Evolutionary conservation across 2,888 invertebrate species (phyloP), one percentile per base, ranked within the genome.

Genomic region (Mechanitis mazaeus): DNA sequence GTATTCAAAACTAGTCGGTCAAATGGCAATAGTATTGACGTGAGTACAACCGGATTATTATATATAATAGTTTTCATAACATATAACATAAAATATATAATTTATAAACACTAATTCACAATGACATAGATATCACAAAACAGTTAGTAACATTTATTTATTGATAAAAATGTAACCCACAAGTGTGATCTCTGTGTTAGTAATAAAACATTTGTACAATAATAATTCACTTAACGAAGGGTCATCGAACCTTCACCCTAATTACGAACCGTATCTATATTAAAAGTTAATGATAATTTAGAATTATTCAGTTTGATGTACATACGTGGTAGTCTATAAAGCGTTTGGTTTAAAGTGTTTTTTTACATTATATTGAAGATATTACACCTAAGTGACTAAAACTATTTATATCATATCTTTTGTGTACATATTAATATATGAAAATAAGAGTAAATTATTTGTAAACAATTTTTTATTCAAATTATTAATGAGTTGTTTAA

Each of bases 251-350:
- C 4, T 31, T 50, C 11, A 31, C 31, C 9, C 9, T 50, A 70
- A 12, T 46, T 54, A 62, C 65, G 66, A 67, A 67, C 46, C 31
- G 60, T 65, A 59, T 61, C 65, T 72, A 72, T 70, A 70, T 67
- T 74, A 71, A 64, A 66, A 71, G 67, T 78, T 81, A 79, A 81
- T 75, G 73, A 77, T 87, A 87, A 85, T 87, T 87, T 87, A 87
- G 87, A 87, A 87, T 85, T 82, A 84, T 81, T 84, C 72, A 72
- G 71, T 75, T 72, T 72, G 69, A 73, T 72, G 66, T 73, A 64
- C 64, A 66, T 74, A 77, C 71, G 71, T 82, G 79, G 79, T 84
- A 79, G 77, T 81, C 80, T 79, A 81, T 85, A 86, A 87, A 85
- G 86, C 86, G 86, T 82, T 79, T 75, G 71, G 76, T 79, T 79